Conservation (phyloP, 1,140 invertebrate genomes). For the Coptotermes formosanus region DNA sequence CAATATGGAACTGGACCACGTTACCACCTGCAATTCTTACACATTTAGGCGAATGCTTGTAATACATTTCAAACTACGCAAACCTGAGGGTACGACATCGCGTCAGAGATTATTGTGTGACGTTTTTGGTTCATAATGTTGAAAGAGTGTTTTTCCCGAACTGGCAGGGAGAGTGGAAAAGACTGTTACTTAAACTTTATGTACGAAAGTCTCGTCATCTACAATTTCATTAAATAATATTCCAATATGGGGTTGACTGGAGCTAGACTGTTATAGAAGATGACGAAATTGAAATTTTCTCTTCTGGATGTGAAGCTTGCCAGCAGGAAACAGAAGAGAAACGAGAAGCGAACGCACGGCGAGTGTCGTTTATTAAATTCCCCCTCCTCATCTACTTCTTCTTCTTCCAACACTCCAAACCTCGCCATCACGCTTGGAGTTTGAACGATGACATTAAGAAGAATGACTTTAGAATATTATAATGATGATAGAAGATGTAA, state of each 20-base stretch:
- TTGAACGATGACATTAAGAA: background rate
- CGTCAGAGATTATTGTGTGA: too few relatives aligned
- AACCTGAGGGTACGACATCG: too few relatives aligned
- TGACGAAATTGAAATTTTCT: slow-evolving; percentile 17
- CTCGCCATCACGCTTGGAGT: slow-evolving; percentile 2
- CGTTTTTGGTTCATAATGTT: too few relatives aligned
- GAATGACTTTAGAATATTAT: slow-evolving; percentile 14
- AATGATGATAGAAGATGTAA: slow-evolving; percentile 4
- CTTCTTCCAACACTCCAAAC: background rate
- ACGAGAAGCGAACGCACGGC: slow-evolving; percentile 2
- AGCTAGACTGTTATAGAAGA: slow-evolving; percentile 16
- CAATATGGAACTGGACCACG: too few relatives aligned
- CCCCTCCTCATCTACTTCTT: background rate
- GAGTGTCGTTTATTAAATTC: slow-evolving; percentile 19
- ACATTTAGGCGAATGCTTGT: too few relatives aligned
- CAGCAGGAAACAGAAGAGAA: slow-evolving; percentile 18
- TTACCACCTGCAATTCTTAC: too few relatives aligned
- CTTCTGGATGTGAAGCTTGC: slow-evolving; percentile 14
- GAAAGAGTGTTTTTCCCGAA: too few relatives aligned
- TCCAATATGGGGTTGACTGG: slow-evolving; percentile 9
- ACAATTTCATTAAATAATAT: slow-evolving; percentile 20
- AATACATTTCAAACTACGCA: too few relatives aligned
- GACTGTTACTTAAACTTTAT: background rate
- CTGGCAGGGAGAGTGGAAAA: background rate
- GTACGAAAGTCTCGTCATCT: background rate